phyloP scores from a whole-genome alignment of 2,113 vertebrate species.

The Neoarius graeffei region DNA sequence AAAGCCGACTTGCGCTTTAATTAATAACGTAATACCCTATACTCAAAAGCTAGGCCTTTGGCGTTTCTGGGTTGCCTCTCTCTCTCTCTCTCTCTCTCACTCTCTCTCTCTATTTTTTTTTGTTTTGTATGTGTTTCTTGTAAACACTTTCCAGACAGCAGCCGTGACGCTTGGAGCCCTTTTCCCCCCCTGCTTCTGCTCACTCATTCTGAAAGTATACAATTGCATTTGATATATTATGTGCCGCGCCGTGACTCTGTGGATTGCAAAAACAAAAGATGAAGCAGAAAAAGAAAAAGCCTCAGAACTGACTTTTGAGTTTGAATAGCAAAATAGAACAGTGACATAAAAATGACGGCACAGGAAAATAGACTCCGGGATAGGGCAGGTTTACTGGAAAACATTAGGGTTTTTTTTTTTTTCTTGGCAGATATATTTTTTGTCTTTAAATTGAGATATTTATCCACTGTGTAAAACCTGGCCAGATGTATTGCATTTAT shows the following conservation, averaged over 20 bases:
- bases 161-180: conserved; percentile 72
- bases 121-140: conserved; percentile 69
- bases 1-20: conserved; percentile 93
- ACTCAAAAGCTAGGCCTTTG: conserved; percentile 85
- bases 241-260: conserved; percentile 48
- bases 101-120: not conserved
- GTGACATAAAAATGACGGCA: conserved; percentile 18
- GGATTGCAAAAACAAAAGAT: conserved; percentile 12
- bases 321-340: conserved; percentile 5
- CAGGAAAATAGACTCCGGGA: conserved; percentile 32
- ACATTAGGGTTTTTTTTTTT: not conserved
- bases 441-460: not conserved
- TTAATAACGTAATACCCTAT: conserved; percentile 90
- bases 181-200: conserved; percentile 51
- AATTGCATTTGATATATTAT: conserved; percentile 61
- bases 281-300: not conserved
- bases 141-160: conserved; percentile 88
- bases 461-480: not conserved
- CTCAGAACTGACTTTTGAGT: not conserved
- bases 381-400: conserved; percentile 32
- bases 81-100: not conserved
- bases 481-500: not conserved
- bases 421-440: not conserved
- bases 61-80: conserved; percentile 73
- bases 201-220: conserved; percentile 52